These are phyloP conservation scores for Colletes latitarsis DNA, from an alignment of 1,140 invertebrate genomes.

Conservation along the genomic window DNA sequence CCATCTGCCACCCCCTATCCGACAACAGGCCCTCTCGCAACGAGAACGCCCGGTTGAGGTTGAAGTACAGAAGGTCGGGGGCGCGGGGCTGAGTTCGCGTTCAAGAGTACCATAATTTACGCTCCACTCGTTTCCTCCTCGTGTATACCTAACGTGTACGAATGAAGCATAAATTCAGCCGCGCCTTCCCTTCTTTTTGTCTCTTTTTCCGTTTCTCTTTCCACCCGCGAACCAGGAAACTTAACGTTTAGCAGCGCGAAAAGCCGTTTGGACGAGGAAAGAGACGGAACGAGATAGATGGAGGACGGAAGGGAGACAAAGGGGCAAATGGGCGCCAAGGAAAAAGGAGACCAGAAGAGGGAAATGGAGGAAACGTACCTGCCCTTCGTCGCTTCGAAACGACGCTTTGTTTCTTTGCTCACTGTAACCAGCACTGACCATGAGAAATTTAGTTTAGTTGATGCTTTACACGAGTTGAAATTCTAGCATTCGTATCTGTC, in stretches of 20 bases:
- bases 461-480: background rate
- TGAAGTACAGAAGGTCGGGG: constrained; percentile 20
- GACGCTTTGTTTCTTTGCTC: background rate
- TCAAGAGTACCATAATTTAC: constrained; percentile 73
- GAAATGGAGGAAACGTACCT: constrained; percentile 20
- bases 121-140: constrained; percentile 68
- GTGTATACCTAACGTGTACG: constrained; percentile 70
- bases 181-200: constrained; percentile 27
- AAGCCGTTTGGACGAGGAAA: constrained; percentile 54
- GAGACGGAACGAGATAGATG: background rate
- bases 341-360: background rate
- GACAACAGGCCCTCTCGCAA: constrained; percentile 11
- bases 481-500: background rate
- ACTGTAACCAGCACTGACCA: too few relatives aligned
- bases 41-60: constrained; percentile 8
- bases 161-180: constrained; percentile 75
- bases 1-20: background rate
- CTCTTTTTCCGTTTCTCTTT: background rate
- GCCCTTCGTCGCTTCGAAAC: background rate
- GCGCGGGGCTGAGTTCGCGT: constrained; percentile 48
- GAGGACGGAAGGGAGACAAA: background rate
- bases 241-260: constrained; percentile 69
- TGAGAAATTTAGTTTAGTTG: background rate
- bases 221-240: constrained; percentile 57
- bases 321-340: background rate